These are phyloP conservation scores for Brachyistius frenatus DNA, from an alignment of 2,113 vertebrate species.

Conservation along the genomic window DNA sequence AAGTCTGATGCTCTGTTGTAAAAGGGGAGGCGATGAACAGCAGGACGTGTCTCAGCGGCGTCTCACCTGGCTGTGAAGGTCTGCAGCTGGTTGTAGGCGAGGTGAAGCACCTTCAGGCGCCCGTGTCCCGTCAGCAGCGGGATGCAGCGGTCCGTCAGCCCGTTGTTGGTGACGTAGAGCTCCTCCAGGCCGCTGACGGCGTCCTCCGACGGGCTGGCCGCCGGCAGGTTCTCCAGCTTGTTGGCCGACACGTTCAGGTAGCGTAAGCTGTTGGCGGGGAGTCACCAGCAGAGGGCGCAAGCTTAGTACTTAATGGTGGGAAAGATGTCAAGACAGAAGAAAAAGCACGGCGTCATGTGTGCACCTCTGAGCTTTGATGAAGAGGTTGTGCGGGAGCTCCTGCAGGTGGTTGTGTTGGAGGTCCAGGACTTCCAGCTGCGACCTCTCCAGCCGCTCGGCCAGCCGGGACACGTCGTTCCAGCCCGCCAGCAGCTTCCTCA, in stretches of 20 bases:
- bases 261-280: constrained; percentile 85
- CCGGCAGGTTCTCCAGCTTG: constrained; percentile 93
- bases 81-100: constrained; percentile 96
- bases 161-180: constrained; percentile 95
- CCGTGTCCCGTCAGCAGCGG: constrained; percentile 91
- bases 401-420: constrained; percentile 94
- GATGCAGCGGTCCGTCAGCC: constrained; percentile 93
- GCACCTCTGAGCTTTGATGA: constrained; percentile 94
- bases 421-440: constrained; percentile 91
- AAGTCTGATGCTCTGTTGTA: too few relatives aligned
- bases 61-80: constrained; percentile 95
- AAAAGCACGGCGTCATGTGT: background rate
- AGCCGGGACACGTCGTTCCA: constrained; percentile 89
- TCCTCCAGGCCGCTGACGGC: constrained; percentile 92
- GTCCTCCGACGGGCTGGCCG: constrained; percentile 92
- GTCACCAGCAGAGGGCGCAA: constrained; percentile 2
- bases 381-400: constrained; percentile 92
- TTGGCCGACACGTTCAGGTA: constrained; percentile 97
- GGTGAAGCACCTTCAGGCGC: constrained; percentile 92
- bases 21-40: too few relatives aligned
- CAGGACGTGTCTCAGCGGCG: background rate
- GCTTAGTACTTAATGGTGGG: constrained; percentile 2
- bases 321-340: background rate
- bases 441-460: constrained; percentile 89
- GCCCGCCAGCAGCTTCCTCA: constrained; percentile 92